phyloP scores from a whole-genome alignment of 1,140 invertebrate species.

The Heterodera carotae region DNA sequence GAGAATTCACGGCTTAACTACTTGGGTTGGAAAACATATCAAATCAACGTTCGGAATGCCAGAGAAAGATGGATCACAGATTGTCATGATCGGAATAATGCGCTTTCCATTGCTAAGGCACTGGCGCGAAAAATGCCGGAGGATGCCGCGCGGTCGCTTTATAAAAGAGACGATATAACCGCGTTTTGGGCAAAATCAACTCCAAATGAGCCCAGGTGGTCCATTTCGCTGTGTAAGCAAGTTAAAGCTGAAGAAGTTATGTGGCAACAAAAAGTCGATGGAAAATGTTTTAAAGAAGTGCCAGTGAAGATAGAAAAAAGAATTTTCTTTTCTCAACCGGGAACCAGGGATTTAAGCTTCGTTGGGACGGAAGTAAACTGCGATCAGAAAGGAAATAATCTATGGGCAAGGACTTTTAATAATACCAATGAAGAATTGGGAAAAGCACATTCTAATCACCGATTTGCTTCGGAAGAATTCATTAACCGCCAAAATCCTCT shows the following conservation, averaged over 20 bases:
- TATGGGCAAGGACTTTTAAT: neutral
- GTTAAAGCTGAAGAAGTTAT: neutral
- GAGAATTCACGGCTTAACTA: neutral
- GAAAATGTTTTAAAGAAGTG: neutral
- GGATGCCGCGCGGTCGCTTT: neutral
- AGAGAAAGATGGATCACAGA: constrained; percentile 2
- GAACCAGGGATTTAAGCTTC: neutral
- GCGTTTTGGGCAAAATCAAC: neutral
- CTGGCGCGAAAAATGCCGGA: constrained; percentile 11
- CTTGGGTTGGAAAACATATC: constrained; percentile 1
- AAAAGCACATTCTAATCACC: neutral
- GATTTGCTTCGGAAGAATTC: neutral
- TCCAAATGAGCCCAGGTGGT: neutral
- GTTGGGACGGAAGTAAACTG: neutral
- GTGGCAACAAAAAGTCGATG: neutral
- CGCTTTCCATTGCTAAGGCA: neutral
- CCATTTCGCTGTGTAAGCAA: neutral
- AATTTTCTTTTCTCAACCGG: neutral
- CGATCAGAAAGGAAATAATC: neutral
- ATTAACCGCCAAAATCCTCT: neutral
- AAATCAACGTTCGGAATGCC: neutral
- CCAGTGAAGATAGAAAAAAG: neutral
- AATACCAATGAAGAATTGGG: too few species aligned
- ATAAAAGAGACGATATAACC: constrained; percentile 10
- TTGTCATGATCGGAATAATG: neutral